phyloP scores from a whole-genome alignment of 2,113 vertebrate species.

The Furnarius figulus region DNA sequence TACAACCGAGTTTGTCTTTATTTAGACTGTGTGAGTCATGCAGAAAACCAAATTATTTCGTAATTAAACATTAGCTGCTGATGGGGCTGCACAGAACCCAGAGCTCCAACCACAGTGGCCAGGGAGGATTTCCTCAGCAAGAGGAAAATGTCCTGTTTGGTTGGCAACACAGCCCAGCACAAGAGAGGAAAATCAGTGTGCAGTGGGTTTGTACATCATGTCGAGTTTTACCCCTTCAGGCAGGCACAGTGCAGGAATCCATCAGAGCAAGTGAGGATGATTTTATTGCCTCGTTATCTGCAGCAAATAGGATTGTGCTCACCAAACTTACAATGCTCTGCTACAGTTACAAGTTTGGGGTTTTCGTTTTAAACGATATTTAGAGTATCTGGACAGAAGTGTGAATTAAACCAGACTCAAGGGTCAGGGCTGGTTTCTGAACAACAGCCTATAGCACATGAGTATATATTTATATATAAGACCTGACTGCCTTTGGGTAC shows the following conservation, averaged over 20 bases:
- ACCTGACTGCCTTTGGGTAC: background rate
- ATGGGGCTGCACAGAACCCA: background rate
- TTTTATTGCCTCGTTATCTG: background rate
- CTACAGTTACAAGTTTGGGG: background rate
- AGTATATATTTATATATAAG: background rate
- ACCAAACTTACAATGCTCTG: background rate
- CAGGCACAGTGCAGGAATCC: background rate
- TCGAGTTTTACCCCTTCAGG: background rate
- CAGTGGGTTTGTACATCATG: background rate
- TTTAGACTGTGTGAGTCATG: constrained; percentile 29
- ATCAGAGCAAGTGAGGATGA: rapidly evolving
- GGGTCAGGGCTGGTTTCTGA: background rate
- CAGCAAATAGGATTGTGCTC: background rate
- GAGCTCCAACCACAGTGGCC: background rate
- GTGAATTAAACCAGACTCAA: background rate
- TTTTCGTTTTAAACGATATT: background rate
- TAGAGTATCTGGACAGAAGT: background rate
- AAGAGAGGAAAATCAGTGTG: background rate
- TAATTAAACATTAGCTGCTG: background rate
- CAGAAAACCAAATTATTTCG: constrained; percentile 5
- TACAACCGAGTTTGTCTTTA: background rate
- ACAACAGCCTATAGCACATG: background rate
- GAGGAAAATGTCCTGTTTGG: background rate
- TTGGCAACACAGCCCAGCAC: background rate
- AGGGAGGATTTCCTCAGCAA: background rate